Percentiles rank a stretch among this genome's conserved stretches.
Evolutionary conservation across 2,797 vertebrate species (phyloP).

Genomic region (Saxicola maurus): DNA sequence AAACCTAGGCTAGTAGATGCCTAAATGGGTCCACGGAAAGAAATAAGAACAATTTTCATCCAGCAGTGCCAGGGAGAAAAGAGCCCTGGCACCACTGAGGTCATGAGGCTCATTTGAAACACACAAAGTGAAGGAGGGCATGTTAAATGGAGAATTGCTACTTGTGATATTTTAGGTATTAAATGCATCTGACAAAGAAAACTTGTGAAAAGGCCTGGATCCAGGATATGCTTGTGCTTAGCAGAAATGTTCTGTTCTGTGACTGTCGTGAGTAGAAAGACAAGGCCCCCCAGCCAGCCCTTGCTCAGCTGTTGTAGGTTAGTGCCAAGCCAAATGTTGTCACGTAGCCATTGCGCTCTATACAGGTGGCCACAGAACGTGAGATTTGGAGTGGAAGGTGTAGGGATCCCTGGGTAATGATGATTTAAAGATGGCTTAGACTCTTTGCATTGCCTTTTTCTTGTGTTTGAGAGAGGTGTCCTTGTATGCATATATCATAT

Average conservation of each 20-base stretch:
- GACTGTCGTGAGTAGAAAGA: neutral
- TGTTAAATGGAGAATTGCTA: neutral
- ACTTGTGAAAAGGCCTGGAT: neutral
- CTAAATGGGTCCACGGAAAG: neutral
- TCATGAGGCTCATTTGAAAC: neutral
- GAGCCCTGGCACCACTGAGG: neutral
- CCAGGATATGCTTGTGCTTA: neutral
- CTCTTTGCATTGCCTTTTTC: neutral
- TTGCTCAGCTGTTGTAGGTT: neutral
- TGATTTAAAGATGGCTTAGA: neutral
- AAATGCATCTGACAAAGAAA: neutral
- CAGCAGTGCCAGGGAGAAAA: neutral
- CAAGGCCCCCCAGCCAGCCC: neutral
- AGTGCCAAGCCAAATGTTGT: neutral
- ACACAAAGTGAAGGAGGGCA: neutral
- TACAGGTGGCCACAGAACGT: rapidly evolving
- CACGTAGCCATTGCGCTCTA: neutral
- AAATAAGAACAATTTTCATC: neutral
- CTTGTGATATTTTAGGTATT: neutral
- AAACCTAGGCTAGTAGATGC: neutral
- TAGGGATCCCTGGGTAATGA: neutral
- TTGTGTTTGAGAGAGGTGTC: neutral
- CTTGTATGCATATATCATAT: neutral
- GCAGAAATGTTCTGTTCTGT: neutral
- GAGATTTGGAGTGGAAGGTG: neutral